Percentiles rank a stretch among this genome's conserved stretches.
Evolutionary conservation across 2,113 vertebrate genomes (phyloP).

Genomic region (Eurypyga helias): DNA sequence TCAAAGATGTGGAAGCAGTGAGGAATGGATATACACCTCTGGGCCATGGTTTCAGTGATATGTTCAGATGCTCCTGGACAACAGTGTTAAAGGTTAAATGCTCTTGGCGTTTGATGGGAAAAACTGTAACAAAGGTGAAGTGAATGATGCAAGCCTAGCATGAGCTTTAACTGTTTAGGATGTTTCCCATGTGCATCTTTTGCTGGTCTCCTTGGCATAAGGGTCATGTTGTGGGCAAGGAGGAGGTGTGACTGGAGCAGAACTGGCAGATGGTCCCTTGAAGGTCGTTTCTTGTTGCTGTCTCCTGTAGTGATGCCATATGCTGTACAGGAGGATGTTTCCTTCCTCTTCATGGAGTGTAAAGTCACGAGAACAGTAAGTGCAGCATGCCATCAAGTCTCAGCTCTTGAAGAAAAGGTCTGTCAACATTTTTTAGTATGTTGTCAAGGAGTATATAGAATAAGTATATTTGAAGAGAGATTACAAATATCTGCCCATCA

Average conservation of each 20-base stretch:
- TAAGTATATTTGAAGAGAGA: background rate
- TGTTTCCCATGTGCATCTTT: conserved; percentile 62
- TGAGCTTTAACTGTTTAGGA: conserved; percentile 54
- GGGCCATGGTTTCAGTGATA: background rate
- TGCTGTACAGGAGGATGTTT: conserved; percentile 57
- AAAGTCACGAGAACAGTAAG: conserved; percentile 65
- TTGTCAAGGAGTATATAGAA: background rate
- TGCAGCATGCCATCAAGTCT: background rate
- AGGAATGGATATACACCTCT: conserved; percentile 29
- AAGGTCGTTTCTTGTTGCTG: conserved; percentile 64
- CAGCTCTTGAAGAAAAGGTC: background rate
- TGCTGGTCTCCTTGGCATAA: conserved; percentile 45
- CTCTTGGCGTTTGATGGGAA: conserved; percentile 45
- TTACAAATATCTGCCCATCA: background rate
- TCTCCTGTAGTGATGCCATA: conserved; percentile 68
- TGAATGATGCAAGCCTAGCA: conserved; percentile 46
- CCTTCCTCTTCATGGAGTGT: conserved; percentile 61
- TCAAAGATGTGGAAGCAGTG: background rate
- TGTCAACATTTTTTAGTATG: background rate
- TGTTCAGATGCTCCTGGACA: conserved; percentile 34
- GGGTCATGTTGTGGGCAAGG: conserved; percentile 63
- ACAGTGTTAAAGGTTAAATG: conserved; percentile 50
- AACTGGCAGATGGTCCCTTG: conserved; percentile 67
- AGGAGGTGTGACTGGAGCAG: conserved; percentile 58
- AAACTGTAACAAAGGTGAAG: conserved; percentile 34